Conservation (phyloP, 1,140 invertebrate genomes). For the Zaprionus nigranus region DNA sequence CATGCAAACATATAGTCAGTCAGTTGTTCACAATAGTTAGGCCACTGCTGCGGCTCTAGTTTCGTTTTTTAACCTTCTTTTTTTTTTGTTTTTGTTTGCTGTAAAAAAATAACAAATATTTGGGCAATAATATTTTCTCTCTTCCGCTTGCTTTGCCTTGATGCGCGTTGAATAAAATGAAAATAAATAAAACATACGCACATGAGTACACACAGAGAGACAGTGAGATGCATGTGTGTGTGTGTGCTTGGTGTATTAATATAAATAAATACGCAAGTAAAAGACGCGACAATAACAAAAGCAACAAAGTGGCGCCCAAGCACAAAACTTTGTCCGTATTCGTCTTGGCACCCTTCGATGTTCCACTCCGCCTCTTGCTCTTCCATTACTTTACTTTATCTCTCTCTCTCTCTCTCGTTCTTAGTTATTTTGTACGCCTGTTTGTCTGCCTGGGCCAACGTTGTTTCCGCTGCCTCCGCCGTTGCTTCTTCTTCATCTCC, state of each 20-base stretch:
- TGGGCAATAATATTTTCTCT: conserved; percentile 45
- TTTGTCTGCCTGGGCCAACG: conserved; percentile 62
- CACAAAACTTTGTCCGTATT: conserved; percentile 56
- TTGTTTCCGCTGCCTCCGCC: conserved; percentile 42
- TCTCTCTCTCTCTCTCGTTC: background rate
- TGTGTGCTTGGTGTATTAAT: conserved; percentile 58
- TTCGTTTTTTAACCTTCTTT: conserved; percentile 30
- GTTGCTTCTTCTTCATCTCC: conserved; percentile 13
- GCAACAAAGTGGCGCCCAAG: conserved; percentile 54
- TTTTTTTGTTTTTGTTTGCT: conserved; percentile 42
- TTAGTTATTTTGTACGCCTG: conserved; percentile 62
- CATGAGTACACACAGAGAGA: conserved; percentile 32
- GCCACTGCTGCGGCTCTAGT: conserved; percentile 21
- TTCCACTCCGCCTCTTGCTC: background rate
- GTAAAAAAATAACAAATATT: conserved; percentile 65
- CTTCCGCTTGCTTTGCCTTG: conserved; percentile 30
- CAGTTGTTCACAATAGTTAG: conserved; percentile 16
- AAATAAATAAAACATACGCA: conserved; percentile 71
- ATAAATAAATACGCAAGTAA: conserved; percentile 72
- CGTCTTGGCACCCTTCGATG: background rate
- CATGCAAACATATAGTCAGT: background rate
- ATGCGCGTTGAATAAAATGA: conserved; percentile 66
- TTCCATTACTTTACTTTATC: background rate
- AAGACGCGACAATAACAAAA: conserved; percentile 45
- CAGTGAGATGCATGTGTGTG: conserved; percentile 16